Conservation (phyloP, 2,797 vertebrate species). For the Myripristis murdjan region DNA sequence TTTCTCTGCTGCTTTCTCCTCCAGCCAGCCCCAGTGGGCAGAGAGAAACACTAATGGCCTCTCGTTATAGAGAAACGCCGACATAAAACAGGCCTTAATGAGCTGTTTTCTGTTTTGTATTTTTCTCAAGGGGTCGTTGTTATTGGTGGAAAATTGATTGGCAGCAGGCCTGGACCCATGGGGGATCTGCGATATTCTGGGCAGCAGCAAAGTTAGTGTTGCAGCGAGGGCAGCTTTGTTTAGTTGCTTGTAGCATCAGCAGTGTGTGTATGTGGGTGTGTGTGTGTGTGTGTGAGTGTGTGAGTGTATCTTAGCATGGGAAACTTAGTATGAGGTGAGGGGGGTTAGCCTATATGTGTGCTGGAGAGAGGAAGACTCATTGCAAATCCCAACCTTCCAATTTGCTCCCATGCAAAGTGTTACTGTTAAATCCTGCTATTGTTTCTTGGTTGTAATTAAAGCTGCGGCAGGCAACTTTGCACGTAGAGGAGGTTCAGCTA, state of each 20-base stretch:
- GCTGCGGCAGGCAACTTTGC: no score
- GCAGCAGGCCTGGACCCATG: constrained; percentile 62
- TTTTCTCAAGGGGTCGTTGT: constrained; percentile 70
- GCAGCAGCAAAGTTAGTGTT: constrained; percentile 54
- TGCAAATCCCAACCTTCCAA: background rate
- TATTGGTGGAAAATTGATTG: constrained; percentile 82
- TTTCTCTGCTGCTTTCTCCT: constrained; percentile 36
- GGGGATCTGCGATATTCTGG: constrained; percentile 58
- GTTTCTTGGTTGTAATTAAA: background rate
- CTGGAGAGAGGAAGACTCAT: background rate
- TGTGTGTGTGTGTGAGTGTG: constrained; percentile 22
- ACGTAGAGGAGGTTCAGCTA: no score
- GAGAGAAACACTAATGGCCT: constrained; percentile 75
- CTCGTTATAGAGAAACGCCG: constrained; percentile 76
- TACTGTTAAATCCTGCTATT: background rate
- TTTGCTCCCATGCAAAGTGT: background rate
- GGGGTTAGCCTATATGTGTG: constrained; percentile 1
- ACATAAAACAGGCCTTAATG: constrained; percentile 81
- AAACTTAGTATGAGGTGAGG: background rate
- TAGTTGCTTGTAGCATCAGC: constrained; percentile 44
- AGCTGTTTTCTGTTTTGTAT: constrained; percentile 76
- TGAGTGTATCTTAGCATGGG: constrained; percentile 25
- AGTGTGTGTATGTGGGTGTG: constrained; percentile 35
- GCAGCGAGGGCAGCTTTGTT: constrained; percentile 67
- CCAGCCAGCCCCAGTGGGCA: constrained; percentile 59